Evolutionary conservation across 2,113 vertebrate species (phyloP).

Genomic region (Poeciliopsis turrubarensis): DNA sequence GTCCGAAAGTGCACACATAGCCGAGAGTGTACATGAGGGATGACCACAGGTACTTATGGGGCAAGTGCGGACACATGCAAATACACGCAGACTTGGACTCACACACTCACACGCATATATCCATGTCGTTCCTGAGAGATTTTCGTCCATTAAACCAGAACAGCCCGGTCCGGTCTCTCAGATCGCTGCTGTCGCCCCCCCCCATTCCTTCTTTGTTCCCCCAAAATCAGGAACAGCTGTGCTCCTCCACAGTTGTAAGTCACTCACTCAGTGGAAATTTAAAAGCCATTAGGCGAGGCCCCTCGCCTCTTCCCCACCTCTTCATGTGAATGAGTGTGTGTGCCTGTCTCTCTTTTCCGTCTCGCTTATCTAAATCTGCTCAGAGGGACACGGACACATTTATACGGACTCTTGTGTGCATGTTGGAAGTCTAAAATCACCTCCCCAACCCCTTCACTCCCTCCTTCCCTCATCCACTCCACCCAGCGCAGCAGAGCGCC

Average conservation of each 20-base stretch:
- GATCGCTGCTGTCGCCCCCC: slow-evolving; percentile 67
- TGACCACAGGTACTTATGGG: slow-evolving; percentile 54
- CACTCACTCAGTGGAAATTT: slow-evolving; percentile 81
- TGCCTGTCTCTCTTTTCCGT: slow-evolving; percentile 24
- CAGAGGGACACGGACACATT: slow-evolving; percentile 34
- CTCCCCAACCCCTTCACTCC: not conserved
- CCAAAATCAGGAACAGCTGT: slow-evolving; percentile 80
- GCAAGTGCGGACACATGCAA: slow-evolving; percentile 22
- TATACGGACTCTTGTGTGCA: slow-evolving; percentile 34
- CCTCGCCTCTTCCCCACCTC: slow-evolving; percentile 69
- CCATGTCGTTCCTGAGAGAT: slow-evolving; percentile 71
- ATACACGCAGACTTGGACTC: slow-evolving; percentile 34
- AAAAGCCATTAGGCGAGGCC: slow-evolving; percentile 79
- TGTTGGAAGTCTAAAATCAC: slow-evolving; percentile 43
- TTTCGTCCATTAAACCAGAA: slow-evolving; percentile 70
- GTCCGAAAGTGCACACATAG: slow-evolving; percentile 35
- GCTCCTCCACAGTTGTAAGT: slow-evolving; percentile 81
- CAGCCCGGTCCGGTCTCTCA: slow-evolving; percentile 72
- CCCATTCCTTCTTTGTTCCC: slow-evolving; percentile 69
- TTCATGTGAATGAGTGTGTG: slow-evolving; percentile 29
- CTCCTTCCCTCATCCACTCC: not conserved
- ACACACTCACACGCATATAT: slow-evolving; percentile 45
- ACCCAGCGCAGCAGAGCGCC: not conserved
- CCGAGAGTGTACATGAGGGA: slow-evolving; percentile 50
- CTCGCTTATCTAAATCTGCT: slow-evolving; percentile 53